These are phyloP conservation scores for Isaurus tuberculatus DNA, from an alignment of 92 coral and sea anemone species.

Conservation along the genomic window DNA sequence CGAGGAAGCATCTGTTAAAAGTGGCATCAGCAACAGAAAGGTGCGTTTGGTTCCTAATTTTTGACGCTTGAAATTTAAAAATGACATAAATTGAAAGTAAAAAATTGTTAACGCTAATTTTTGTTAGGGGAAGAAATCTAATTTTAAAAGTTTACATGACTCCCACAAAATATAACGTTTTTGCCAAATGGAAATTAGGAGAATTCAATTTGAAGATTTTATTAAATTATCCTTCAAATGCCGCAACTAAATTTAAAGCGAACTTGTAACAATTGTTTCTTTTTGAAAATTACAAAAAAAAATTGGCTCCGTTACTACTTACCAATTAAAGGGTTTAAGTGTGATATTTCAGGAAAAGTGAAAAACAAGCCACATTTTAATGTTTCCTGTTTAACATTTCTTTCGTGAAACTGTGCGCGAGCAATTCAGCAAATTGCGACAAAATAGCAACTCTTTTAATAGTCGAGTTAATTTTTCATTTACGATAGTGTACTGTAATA, in stretches of 20 bases:
- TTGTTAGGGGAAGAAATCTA: not conserved
- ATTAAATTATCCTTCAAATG: too few species aligned
- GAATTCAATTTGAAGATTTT: too few species aligned
- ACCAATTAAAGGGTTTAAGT: too few species aligned
- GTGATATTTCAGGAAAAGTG: too few species aligned
- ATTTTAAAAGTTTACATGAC: not conserved
- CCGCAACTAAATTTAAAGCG: too few species aligned
- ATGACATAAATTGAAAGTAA: not conserved
- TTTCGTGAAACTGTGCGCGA: conserved; percentile 7
- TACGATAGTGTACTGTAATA: too few species aligned
- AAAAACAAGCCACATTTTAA: too few species aligned
- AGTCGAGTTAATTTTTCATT: too few species aligned
- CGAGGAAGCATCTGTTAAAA: conserved; percentile 14
- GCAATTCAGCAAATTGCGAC: not conserved
- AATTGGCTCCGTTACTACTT: too few species aligned
- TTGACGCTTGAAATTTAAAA: not conserved
- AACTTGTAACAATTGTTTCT: too few species aligned
- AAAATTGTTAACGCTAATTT: not conserved
- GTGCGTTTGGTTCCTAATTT: not conserved
- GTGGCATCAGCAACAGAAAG: conserved; percentile 13
- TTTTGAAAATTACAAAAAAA: too few species aligned
- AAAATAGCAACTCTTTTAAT: too few species aligned
- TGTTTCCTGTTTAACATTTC: not conserved
- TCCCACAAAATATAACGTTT: not conserved
- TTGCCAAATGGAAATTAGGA: not conserved